Evolutionary conservation across 2,113 vertebrate genomes (phyloP), one percentile per base, ranked within the genome.

Genomic region (Andinoacara biseriatus): DNA sequence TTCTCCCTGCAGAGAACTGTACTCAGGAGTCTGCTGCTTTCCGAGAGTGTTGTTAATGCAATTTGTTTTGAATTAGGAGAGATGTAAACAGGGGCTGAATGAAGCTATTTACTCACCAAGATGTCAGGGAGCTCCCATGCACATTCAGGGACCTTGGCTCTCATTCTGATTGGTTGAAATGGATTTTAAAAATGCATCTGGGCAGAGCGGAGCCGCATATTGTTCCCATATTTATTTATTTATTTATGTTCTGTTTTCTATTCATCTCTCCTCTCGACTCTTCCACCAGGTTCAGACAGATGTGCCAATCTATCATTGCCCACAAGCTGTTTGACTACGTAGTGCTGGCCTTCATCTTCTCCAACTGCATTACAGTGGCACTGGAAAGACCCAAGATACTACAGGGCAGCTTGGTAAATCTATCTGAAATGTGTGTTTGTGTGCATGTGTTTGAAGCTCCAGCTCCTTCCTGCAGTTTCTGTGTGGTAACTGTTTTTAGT

Each of bases 321-420:
- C 98, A 99, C 93, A 99, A 97, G 93, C 96, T 99, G 81, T 99
- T 99, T 3, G 98, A 99, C 93, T 98, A 99, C 0, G 95, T 99
- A 2, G 98, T 99, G 57, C 81, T 99, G 95, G 97, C 96, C 80
- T 99, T 99, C 94, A 99, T 99, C 93, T 99, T 99, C 94, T 97
- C 98, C 91, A 99, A 99, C 94, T 99, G 98, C 92, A 99, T 99
- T 93, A 99, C 98, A 2, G 98, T 99, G 17, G 98, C 98, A 80
- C 94, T 99, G 93, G 98, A 99, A 93, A 96, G 98, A 87, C 98
- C 98, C 4, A 98, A 99, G 94, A 99, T 99, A 11, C 96, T 97
- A 74, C 97, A 98, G 29, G 97, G 97, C 87, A 99, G 98, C 94
- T 96, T 97, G 31, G 98, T 99, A 94, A 97, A 96, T 78, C 20